These are phyloP conservation scores for Sebastes steindachneri DNA, from an alignment of 2,797 vertebrate genomes.

Conservation along the genomic window DNA sequence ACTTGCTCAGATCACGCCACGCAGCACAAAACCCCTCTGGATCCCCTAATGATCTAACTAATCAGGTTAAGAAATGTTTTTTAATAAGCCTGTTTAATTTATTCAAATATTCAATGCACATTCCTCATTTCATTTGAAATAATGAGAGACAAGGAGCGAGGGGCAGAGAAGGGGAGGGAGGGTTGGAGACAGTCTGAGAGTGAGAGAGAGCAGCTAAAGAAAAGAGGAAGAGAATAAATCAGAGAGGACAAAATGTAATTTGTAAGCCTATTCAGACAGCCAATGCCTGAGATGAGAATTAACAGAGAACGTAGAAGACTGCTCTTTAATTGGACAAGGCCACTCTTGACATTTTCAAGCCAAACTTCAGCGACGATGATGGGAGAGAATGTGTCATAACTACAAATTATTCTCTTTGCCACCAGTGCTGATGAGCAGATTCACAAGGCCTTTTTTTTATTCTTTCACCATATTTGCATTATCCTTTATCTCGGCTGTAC, in stretches of 20 bases:
- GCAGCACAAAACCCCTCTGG: conserved; percentile 53
- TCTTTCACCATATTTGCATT: conserved; percentile 23
- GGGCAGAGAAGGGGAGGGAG: conserved; percentile 29
- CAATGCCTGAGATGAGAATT: conserved; percentile 74
- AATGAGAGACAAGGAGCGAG: conserved; percentile 71
- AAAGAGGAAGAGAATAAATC: conserved; percentile 69
- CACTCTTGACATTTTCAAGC: conserved; percentile 77
- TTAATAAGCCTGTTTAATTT: conserved; percentile 75
- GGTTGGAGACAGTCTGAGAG: conserved; percentile 18
- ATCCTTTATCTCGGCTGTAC: conserved; percentile 17
- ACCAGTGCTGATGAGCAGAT: conserved; percentile 43
- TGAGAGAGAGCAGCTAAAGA: conserved; percentile 46
- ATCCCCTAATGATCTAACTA: conserved; percentile 74
- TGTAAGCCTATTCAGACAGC: conserved; percentile 77
- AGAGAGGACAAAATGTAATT: conserved; percentile 82
- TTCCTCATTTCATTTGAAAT: conserved; percentile 80
- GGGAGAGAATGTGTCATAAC: conserved; percentile 67
- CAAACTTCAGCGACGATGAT: conserved; percentile 63
- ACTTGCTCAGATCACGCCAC: conserved; percentile 42
- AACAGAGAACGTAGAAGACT: conserved; percentile 70
- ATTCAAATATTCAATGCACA: conserved; percentile 79
- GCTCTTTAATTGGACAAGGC: conserved; percentile 79
- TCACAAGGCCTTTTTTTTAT: conserved; percentile 25
- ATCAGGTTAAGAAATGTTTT: conserved; percentile 75
- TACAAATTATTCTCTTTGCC: conserved; percentile 66